Evolutionary conservation across 2,797 vertebrate species (phyloP).

Genomic region (Leptoclinus maculatus): DNA sequence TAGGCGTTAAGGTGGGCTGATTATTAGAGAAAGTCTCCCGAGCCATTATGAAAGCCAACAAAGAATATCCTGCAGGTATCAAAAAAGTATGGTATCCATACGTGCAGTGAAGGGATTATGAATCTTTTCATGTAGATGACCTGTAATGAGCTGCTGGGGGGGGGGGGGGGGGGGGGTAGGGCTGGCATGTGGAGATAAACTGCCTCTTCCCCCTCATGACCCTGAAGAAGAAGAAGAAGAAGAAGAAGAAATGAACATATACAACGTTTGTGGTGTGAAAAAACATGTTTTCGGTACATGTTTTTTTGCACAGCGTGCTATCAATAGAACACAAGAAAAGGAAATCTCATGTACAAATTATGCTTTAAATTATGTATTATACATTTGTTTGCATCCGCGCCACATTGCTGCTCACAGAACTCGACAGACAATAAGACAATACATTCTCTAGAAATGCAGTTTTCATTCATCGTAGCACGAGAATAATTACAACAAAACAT

Average conservation of each 20-base stretch:
- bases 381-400: constrained; percentile 14
- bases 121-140: constrained; percentile 66
- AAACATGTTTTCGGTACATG: constrained; percentile 7
- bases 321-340: constrained; percentile 25
- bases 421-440: constrained; percentile 33
- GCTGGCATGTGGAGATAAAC: constrained; percentile 55
- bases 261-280: constrained; percentile 8
- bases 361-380: constrained; percentile 16
- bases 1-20: background rate
- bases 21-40: constrained; percentile 34
- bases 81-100: constrained; percentile 64
- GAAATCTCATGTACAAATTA: constrained; percentile 1
- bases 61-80: constrained; percentile 63
- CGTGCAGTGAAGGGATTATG: constrained; percentile 59
- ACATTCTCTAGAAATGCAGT: constrained; percentile 33
- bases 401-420: constrained; percentile 7
- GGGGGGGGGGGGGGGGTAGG: background rate
- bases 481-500: constrained; percentile 41
- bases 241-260: constrained; percentile 19
- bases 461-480: constrained; percentile 43
- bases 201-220: constrained; percentile 47
- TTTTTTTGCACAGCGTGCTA: constrained; percentile 27
- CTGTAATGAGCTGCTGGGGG: constrained; percentile 61
- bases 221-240: constrained; percentile 30
- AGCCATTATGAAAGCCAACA: constrained; percentile 58